Base-by-base conservation (phyloP, 1,140 invertebrate genomes). In the Tetranychus cinnabarinus region DNA sequence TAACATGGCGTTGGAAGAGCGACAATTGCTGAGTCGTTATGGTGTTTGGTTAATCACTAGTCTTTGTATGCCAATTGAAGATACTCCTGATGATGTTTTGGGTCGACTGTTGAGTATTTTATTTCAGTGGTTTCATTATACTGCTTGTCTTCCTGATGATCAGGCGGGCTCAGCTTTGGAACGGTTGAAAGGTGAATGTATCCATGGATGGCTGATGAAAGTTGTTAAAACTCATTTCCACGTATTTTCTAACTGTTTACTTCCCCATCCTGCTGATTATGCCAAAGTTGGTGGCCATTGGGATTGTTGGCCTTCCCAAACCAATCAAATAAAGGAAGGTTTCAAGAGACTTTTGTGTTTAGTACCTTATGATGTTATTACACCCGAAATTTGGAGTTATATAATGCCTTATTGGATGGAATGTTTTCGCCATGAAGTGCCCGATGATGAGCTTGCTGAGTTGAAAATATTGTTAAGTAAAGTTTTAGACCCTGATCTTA, bases 61-160 rank as follows among this genome's bases (percentile, higher is more conserved):
- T 48, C 79, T 96, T 63, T 96, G 90, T 72, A 85, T 84, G 10
- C 88, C 88, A 31, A 83, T 81, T 62, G 77, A 83, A 48, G 71
- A 77, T 57, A 78, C 89, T n/a, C 84, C 87, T 5, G 69, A 83
- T 69, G 86, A 92, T 73, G 82, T 89, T 42, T 76, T 97, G 45
- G 90, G 91, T 31, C 77, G 92, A 66, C 78, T 98, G 65, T 76
- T 98, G 36, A 86, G 88, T 60, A 92, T 93, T 79, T 78, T 98
- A 60, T 97, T 97, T 76, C 90, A 97, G 74, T 98, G 95, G 95
- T 98, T 97, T 77, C 87, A 96, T 76, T 85, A 91, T 63, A 97
- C 92, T 42, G 88, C 90, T 8, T 92, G 89, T 73, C 82, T 92
- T 23, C 91, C 90, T 70, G 88, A 93, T 77, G 89, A 90, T 90